A percentile compares a stretch with the other conserved stretches of the same genome.
Evolutionary conservation across 2,888 invertebrate species (phyloP).

Genomic region (Amblyjoppa proteus): DNA sequence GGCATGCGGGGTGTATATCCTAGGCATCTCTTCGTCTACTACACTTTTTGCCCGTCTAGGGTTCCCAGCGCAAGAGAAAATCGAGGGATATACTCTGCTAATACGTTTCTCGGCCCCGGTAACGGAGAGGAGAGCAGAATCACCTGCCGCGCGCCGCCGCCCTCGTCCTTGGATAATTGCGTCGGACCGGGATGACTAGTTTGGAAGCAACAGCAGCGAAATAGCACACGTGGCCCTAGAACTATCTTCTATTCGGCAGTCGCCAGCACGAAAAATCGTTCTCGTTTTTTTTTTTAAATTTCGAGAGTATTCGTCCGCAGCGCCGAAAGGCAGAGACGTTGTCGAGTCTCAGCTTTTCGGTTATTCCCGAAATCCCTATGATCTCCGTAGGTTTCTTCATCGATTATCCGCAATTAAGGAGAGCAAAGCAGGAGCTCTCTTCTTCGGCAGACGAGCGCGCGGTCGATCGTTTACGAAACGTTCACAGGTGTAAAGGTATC

Average conservation of each 20-base stretch:
- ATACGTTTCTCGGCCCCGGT: slow-evolving; percentile 76
- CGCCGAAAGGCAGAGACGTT: slow-evolving; percentile 63
- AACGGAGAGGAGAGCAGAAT: slow-evolving; percentile 65
- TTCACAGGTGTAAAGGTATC: slow-evolving; percentile 68
- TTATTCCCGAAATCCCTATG: slow-evolving; percentile 67
- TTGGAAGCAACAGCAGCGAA: slow-evolving; percentile 32
- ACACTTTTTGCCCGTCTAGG: slow-evolving; percentile 80
- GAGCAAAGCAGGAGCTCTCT: slow-evolving; percentile 44
- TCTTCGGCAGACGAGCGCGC: slow-evolving; percentile 23
- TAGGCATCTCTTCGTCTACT: slow-evolving; percentile 80
- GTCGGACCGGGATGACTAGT: slow-evolving; percentile 71
- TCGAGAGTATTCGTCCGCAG: slow-evolving; percentile 42
- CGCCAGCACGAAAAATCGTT: slow-evolving; percentile 48
- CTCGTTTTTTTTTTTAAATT: slow-evolving; percentile 59
- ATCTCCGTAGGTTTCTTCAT: slow-evolving; percentile 58
- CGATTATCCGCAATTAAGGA: slow-evolving; percentile 71
- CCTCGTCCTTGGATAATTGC: slow-evolving; percentile 82
- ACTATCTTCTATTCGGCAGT: slow-evolving; percentile 47
- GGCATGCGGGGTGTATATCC: slow-evolving; percentile 73
- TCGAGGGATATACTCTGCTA: slow-evolving; percentile 76
- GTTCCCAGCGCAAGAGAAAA: slow-evolving; percentile 72
- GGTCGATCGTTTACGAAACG: slow-evolving; percentile 24
- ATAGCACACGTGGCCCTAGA: slow-evolving; percentile 48
- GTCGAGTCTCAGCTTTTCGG: slow-evolving; percentile 57
- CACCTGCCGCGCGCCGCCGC: slow-evolving; percentile 80